Conservation (phyloP, 2,113 vertebrate genomes). For the Tichodroma muraria region DNA sequence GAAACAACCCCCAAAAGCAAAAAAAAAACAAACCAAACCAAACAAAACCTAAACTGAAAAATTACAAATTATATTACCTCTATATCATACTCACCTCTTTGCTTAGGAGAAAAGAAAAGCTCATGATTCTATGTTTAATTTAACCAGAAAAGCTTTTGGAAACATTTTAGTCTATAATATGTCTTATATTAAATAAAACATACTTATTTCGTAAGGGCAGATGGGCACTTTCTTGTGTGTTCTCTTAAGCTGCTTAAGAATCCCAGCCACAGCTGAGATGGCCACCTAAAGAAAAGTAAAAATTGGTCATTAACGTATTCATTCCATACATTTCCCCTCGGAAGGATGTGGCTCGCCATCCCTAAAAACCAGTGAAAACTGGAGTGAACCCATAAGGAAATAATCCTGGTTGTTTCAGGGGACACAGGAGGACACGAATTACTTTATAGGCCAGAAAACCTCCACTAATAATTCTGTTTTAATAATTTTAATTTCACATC, state of each 20-base stretch:
- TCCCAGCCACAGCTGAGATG: slow-evolving; percentile 91
- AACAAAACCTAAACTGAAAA: neutral
- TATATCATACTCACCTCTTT: neutral
- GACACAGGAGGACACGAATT: neutral
- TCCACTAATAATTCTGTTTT: neutral
- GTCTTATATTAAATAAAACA: slow-evolving; percentile 29
- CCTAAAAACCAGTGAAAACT: neutral
- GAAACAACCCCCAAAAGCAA: neutral
- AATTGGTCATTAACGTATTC: neutral
- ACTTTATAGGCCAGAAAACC: neutral
- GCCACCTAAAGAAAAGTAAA: slow-evolving; percentile 81
- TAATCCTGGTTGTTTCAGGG: neutral
- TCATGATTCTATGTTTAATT: neutral
- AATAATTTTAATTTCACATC: neutral
- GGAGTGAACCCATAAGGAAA: neutral
- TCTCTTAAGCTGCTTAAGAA: slow-evolving; percentile 94
- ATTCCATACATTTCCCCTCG: neutral
- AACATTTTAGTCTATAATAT: neutral
- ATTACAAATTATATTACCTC: neutral
- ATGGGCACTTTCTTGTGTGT: slow-evolving; percentile 87
- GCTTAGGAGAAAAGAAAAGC: neutral
- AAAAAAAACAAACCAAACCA: no score
- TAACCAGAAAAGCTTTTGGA: neutral
- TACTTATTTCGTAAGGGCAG: slow-evolving; percentile 85
- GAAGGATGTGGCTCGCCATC: neutral